Percentiles rank a stretch among this genome's conserved stretches.
Conservation (phyloP, 2,888 invertebrate genomes). For the Merodon equestris region DNA sequence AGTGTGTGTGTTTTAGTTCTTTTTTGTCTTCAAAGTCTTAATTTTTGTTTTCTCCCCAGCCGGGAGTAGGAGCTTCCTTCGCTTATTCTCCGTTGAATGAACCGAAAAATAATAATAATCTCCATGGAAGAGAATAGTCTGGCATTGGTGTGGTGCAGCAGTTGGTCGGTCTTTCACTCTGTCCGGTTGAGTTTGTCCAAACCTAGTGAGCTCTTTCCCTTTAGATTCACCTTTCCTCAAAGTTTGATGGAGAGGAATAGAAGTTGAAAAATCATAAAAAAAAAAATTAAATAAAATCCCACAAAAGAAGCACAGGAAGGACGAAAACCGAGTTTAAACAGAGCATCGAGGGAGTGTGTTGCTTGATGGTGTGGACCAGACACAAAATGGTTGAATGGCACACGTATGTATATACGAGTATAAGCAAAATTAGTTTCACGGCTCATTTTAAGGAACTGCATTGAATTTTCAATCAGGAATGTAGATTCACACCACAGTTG, state of each 20-base stretch:
- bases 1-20: no score
- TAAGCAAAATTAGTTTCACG: slow-evolving; percentile 54
- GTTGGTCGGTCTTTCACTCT: slow-evolving; percentile 42
- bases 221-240: slow-evolving; percentile 3
- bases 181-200: slow-evolving; percentile 21
- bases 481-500: slow-evolving; percentile 53
- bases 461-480: slow-evolving; percentile 65
- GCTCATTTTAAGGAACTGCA: slow-evolving; percentile 51
- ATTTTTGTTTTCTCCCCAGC: slow-evolving; percentile 55
- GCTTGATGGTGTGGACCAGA: slow-evolving; percentile 23
- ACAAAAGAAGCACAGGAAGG: slow-evolving; percentile 27
- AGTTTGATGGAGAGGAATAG: slow-evolving; percentile 57
- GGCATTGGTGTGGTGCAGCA: slow-evolving; percentile 34
- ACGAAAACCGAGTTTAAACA: no score
- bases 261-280: slow-evolving; percentile 48
- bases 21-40: slow-evolving; percentile 53
- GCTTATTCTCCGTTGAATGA: slow-evolving; percentile 56
- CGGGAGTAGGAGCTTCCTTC: slow-evolving; percentile 33
- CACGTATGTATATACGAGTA: slow-evolving; percentile 4
- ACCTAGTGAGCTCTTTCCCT: background rate
- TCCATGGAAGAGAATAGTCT: slow-evolving; percentile 37
- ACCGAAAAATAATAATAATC: slow-evolving; percentile 68
- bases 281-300: slow-evolving; percentile 24
- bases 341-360: slow-evolving; percentile 15
- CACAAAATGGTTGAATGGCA: slow-evolving; percentile 14